Percentiles rank a stretch among this genome's conserved stretches.
Conservation (phyloP, 2,113 vertebrate genomes). For the Vidua chalybeata region DNA sequence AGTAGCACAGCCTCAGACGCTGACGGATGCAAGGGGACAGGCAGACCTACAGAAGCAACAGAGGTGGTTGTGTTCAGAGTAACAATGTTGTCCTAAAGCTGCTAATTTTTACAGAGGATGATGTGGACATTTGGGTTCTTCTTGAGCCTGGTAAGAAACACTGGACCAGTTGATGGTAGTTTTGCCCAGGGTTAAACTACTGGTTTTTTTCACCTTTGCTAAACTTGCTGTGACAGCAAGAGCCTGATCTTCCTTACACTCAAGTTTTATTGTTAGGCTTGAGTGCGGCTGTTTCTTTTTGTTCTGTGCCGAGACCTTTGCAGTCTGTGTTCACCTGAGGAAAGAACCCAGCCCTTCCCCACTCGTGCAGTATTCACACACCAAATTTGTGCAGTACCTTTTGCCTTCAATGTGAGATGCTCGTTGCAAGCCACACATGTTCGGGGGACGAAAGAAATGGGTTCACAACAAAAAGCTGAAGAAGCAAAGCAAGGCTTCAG, state of each 20-base stretch:
- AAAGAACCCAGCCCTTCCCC: conserved; percentile 36
- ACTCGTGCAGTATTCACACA: conserved; percentile 45
- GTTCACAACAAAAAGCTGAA: not conserved
- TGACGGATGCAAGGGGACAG: not conserved
- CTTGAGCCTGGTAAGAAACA: conserved; percentile 22
- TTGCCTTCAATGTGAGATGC: conserved; percentile 33
- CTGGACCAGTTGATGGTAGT: conserved; percentile 48
- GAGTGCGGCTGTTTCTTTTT: not conserved
- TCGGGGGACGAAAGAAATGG: not conserved
- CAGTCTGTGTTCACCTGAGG: not conserved
- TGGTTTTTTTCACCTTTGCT: not conserved
- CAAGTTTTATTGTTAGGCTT: not conserved
- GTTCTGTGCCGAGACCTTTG: not conserved
- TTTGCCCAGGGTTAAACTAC: not conserved
- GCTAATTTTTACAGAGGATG: conserved; percentile 53
- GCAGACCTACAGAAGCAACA: conserved; percentile 10
- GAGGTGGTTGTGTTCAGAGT: conserved; percentile 10
- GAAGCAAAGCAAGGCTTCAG: not conserved
- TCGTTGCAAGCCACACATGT: not conserved
- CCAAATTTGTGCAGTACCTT: conserved; percentile 67
- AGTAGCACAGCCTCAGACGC: not conserved
- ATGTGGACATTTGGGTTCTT: conserved; percentile 13
- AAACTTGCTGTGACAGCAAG: not conserved
- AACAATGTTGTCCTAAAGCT: conserved; percentile 63
- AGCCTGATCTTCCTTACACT: not conserved